Evolutionary conservation across 1,140 invertebrate genomes (phyloP).

Genomic region (Hylaeus volcanicus): DNA sequence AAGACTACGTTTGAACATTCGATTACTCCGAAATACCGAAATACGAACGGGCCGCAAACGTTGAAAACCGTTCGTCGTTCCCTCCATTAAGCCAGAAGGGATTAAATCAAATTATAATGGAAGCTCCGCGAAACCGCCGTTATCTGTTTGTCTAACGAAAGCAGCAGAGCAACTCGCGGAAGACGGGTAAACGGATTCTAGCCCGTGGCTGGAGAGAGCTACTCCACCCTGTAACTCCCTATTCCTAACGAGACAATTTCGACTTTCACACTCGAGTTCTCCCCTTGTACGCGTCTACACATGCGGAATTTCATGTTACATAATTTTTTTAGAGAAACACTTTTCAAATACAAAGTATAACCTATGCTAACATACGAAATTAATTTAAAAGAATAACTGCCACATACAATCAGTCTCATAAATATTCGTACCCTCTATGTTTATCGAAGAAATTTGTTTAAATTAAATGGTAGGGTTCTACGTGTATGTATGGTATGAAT

Average conservation of each 20-base stretch:
- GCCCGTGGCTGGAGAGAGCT: not conserved
- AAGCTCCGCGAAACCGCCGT: not conserved
- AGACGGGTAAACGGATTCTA: not conserved
- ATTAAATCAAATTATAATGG: conserved; percentile 15
- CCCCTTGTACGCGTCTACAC: no score
- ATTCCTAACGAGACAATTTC: not conserved
- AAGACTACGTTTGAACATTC: not conserved
- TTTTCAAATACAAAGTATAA: no score
- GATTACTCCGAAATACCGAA: not conserved
- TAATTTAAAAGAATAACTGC: no score
- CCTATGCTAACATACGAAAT: no score
- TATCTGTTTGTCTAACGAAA: conserved; percentile 9
- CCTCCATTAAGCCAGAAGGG: not conserved
- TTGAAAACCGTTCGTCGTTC: not conserved
- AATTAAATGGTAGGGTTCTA: no score
- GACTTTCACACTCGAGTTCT: not conserved
- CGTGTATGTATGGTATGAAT: no score
- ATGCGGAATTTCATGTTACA: no score
- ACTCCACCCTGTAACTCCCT: no score
- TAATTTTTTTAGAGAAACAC: no score
- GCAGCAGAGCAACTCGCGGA: not conserved
- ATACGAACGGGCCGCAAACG: not conserved
- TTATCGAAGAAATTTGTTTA: no score
- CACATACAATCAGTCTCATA: no score
- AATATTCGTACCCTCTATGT: no score